Conservation (phyloP, 2,797 vertebrate species). For the Sebastes umbrosus region DNA sequence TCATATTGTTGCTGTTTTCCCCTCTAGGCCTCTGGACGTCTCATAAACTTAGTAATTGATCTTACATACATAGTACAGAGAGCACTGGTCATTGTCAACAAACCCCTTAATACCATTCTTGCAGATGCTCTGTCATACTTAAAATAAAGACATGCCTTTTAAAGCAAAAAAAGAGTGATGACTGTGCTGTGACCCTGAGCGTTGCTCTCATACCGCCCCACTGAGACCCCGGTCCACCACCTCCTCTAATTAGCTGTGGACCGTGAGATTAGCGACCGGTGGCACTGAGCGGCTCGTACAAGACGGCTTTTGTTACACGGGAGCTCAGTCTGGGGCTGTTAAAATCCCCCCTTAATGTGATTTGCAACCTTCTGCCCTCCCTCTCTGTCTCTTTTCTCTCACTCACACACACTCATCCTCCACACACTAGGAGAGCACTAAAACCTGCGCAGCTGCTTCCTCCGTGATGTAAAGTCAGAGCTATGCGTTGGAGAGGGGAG, state of each 20-base stretch:
- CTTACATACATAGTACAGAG: background rate
- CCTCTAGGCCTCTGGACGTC: background rate
- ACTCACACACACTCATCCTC: conserved; percentile 42
- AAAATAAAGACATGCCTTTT: background rate
- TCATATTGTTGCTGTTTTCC: background rate
- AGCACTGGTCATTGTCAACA: background rate
- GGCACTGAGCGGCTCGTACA: conserved; percentile 31
- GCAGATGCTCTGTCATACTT: background rate
- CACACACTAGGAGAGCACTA: conserved; percentile 51
- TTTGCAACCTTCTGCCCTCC: conserved; percentile 61
- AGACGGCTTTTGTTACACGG: conserved; percentile 63
- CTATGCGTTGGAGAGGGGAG: conserved; percentile 69
- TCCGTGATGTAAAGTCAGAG: conserved; percentile 80
- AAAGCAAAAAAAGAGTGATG: background rate
- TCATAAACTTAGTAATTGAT: background rate
- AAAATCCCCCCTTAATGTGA: conserved; percentile 63
- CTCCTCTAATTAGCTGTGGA: conserved; percentile 60
- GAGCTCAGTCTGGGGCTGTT: conserved; percentile 46
- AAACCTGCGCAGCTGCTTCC: conserved; percentile 82
- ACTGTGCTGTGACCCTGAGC: conserved; percentile 33
- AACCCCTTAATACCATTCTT: background rate
- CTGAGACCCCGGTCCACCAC: conserved; percentile 26
- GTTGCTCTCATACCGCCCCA: conserved; percentile 8
- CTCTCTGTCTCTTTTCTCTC: background rate
- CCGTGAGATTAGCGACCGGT: conserved; percentile 57